These are phyloP conservation scores for Drosophila helvetica DNA, from an alignment of 2,888 invertebrate genomes.

Conservation along the genomic window DNA sequence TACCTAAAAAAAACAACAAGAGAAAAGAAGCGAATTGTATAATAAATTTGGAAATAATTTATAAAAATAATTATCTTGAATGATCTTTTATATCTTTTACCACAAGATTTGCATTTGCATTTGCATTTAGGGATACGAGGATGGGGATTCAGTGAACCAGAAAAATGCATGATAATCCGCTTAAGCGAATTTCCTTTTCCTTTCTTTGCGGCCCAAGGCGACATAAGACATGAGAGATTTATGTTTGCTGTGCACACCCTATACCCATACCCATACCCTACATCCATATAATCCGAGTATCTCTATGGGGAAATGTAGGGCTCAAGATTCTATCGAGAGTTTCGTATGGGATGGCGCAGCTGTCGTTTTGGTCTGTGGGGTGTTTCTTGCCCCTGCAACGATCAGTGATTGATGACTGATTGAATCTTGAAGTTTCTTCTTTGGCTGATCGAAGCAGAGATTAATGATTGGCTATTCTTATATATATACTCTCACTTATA, in stretches of 20 bases:
- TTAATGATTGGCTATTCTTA: slow-evolving; percentile 30
- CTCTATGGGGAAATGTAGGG: slow-evolving; percentile 29
- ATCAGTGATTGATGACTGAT: slow-evolving; percentile 44
- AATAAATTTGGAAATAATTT: slow-evolving; percentile 62
- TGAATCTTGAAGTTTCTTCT: slow-evolving; percentile 32
- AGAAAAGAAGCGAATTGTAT: slow-evolving; percentile 45
- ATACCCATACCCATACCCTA: no score
- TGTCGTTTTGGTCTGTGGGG: slow-evolving; percentile 27
- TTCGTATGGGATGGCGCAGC: slow-evolving; percentile 20
- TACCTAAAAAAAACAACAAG: slow-evolving; percentile 45
- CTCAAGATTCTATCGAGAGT: slow-evolving; percentile 21
- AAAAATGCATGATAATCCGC: slow-evolving; percentile 69
- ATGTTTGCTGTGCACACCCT: slow-evolving; percentile 37
- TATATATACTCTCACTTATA: neutral
- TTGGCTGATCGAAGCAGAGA: slow-evolving; percentile 28
- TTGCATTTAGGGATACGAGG: slow-evolving; percentile 33
- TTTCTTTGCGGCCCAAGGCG: slow-evolving; percentile 39
- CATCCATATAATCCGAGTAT: slow-evolving; percentile 24
- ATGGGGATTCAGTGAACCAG: slow-evolving; percentile 57
- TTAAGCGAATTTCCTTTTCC: slow-evolving; percentile 43
- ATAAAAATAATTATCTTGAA: slow-evolving; percentile 42
- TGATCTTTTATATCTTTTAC: slow-evolving; percentile 12
- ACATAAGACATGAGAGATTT: slow-evolving; percentile 62
- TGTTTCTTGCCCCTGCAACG: slow-evolving; percentile 24
- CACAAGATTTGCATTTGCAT: slow-evolving; percentile 45